These are phyloP conservation scores for Fragum whitleyi DNA, from an alignment of 2,888 invertebrate species.

Conservation along the genomic window DNA sequence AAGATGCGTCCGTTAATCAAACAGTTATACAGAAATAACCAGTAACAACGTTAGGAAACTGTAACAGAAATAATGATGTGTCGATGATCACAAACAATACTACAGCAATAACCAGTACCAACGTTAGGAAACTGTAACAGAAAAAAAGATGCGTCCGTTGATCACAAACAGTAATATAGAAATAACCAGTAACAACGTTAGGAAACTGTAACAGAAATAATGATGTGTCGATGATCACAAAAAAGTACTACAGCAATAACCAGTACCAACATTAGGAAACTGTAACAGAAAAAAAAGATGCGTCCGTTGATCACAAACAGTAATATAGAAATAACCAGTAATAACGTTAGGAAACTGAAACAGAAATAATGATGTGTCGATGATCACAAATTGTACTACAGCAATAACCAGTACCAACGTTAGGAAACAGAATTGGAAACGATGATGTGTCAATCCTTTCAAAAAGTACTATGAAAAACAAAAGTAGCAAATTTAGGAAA, in stretches of 20 bases:
- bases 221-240: conserved; percentile 69
- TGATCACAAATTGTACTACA: conserved; percentile 65
- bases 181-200: conserved; percentile 60
- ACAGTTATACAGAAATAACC: conserved; percentile 58
- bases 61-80: conserved; percentile 50
- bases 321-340: conserved; percentile 62
- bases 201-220: conserved; percentile 50
- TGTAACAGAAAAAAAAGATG: conserved; percentile 32
- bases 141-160: background rate
- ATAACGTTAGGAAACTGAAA: conserved; percentile 63
- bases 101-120: conserved; percentile 62
- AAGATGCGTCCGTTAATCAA: no score
- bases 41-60: conserved; percentile 66
- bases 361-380: conserved; percentile 62
- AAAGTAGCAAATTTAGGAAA: conserved; percentile 60
- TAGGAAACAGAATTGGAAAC: conserved; percentile 51
- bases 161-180: conserved; percentile 63
- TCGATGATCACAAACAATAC: conserved; percentile 69
- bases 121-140: conserved; percentile 60
- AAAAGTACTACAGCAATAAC: conserved; percentile 61
- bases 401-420: conserved; percentile 62
- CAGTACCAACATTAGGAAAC: conserved; percentile 63
- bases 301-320: no score
- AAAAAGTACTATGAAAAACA: conserved; percentile 60
- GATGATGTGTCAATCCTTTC: no score